These are phyloP conservation scores for Gonocerus acuteangulatus DNA, from an alignment of 2,888 invertebrate species.

Conservation along the genomic window DNA sequence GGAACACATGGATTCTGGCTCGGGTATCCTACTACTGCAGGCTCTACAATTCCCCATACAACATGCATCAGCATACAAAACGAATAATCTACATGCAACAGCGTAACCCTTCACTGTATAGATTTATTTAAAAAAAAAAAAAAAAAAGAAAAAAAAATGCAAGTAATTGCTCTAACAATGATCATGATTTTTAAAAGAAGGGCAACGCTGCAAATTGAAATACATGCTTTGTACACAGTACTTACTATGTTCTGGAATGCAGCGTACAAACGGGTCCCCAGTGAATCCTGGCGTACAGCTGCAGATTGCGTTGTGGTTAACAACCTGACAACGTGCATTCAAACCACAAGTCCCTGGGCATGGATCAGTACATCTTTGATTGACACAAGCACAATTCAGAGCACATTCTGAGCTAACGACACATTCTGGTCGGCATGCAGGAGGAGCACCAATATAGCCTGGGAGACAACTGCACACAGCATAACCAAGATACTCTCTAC, in stretches of 20 bases:
- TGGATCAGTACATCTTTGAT: constrained; percentile 67
- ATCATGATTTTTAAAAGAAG: background rate
- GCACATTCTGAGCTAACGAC: constrained; percentile 67
- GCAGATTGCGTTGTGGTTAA: constrained; percentile 71
- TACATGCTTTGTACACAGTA: constrained; percentile 10
- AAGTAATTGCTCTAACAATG: constrained; percentile 22
- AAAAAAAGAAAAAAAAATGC: constrained; percentile 16
- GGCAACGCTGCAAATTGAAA: background rate
- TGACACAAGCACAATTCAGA: constrained; percentile 61
- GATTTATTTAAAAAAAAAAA: constrained; percentile 12
- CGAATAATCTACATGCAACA: constrained; percentile 15
- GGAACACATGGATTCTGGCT: constrained; percentile 66
- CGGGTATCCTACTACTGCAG: constrained; percentile 35
- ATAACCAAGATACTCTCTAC: constrained; percentile 53
- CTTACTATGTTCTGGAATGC: constrained; percentile 43
- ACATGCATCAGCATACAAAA: constrained; percentile 32
- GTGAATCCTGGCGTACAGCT: constrained; percentile 58
- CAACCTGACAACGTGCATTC: constrained; percentile 62
- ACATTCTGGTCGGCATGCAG: constrained; percentile 72
- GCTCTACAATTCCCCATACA: constrained; percentile 34
- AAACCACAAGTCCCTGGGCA: constrained; percentile 67
- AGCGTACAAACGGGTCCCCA: constrained; percentile 71
- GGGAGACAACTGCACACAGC: constrained; percentile 66
- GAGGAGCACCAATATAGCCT: constrained; percentile 63
- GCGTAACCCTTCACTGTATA: constrained; percentile 7